Percentiles rank a stretch among this genome's conserved stretches.
phyloP scores from a whole-genome alignment of 2,113 vertebrate species.

The Pomatostomus ruficeps region DNA sequence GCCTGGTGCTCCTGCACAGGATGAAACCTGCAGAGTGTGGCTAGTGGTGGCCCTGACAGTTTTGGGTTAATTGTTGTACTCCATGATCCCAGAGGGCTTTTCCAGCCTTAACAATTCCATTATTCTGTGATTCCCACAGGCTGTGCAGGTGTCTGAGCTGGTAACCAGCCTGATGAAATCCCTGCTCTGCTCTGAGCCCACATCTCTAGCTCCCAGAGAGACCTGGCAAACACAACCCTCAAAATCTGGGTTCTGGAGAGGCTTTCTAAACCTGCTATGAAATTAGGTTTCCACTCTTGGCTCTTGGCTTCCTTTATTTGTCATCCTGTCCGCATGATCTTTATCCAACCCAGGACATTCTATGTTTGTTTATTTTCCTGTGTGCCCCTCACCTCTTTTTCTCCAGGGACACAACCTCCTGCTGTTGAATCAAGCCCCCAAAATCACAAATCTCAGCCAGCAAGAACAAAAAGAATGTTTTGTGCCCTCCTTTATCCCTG shows the following conservation, averaged over 20 bases:
- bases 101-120: not conserved
- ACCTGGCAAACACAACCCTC: not conserved
- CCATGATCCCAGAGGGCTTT: not conserved
- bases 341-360: not conserved
- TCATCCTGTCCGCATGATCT: not conserved
- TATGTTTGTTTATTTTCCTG: not conserved
- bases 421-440: not conserved
- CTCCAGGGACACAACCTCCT: not conserved
- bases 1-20: not conserved
- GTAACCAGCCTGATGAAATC: not conserved
- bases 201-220: not conserved
- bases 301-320: not conserved
- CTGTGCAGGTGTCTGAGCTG: not conserved
- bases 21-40: not conserved
- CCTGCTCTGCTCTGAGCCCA: not conserved
- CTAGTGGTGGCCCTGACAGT: not conserved
- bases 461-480: not conserved
- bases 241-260: not conserved
- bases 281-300: not conserved
- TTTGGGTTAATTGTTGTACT: not conserved
- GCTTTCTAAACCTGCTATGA: not conserved
- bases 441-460: not conserved
- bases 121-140: not conserved
- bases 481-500: not conserved
- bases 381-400: too few relatives aligned